phyloP scores from a whole-genome alignment of 2,113 vertebrate species.

The Lophochroa leadbeateri region DNA sequence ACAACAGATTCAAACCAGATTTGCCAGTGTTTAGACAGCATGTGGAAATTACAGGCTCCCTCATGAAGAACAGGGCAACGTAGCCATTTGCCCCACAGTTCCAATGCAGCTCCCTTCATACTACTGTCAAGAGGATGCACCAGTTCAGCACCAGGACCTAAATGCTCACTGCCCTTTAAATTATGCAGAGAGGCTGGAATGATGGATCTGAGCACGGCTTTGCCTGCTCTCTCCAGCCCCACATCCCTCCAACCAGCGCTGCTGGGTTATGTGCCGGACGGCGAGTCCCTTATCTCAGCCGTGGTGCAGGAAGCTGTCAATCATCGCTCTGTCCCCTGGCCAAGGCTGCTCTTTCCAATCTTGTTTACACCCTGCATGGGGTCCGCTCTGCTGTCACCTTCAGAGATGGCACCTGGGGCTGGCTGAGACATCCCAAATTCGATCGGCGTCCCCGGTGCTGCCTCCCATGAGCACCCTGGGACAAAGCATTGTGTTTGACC shows the following conservation, averaged over 20 bases:
- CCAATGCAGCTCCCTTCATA: not conserved
- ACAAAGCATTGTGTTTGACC: not conserved
- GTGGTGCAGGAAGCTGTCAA: constrained; percentile 57
- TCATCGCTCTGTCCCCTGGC: constrained; percentile 15
- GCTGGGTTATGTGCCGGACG: not conserved
- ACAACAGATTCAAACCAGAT: not conserved
- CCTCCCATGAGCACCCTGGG: rapidly evolving
- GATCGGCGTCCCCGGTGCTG: rapidly evolving
- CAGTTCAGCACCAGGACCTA: not conserved
- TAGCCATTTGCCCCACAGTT: not conserved
- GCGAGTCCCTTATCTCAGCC: constrained; percentile 24
- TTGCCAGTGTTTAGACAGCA: not conserved
- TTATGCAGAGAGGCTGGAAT: not conserved
- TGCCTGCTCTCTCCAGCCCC: not conserved
- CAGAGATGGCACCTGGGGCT: not conserved
- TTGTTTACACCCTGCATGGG: not conserved
- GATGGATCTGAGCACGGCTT: rapidly evolving
- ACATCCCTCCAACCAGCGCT: not conserved
- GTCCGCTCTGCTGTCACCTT: not conserved
- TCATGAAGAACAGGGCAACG: not conserved
- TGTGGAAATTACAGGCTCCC: not conserved
- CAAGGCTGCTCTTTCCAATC: constrained; percentile 34
- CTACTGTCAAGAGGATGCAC: not conserved
- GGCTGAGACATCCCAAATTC: not conserved
- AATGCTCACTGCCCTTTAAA: not conserved